A percentile compares a stretch with the other conserved stretches of the same genome.
Conservation (phyloP, 2,797 vertebrate genomes). For the Amblyopsis hoosieri region DNA sequence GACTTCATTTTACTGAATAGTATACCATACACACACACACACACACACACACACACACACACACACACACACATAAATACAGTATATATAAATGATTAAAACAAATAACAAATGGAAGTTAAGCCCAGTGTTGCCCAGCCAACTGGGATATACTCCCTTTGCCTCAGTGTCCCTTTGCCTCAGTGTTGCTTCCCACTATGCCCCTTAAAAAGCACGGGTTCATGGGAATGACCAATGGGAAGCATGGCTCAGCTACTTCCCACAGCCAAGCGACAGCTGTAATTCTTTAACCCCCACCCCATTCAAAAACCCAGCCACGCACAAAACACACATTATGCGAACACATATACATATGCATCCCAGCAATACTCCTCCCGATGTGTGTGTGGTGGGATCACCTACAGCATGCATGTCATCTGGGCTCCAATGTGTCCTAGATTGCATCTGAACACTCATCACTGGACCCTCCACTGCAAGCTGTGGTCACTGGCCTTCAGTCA, state of each 20-base stretch:
- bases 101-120: constrained; percentile 50
- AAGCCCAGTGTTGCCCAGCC: constrained; percentile 63
- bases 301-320: constrained; percentile 2
- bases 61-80: too few relatives aligned
- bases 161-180: constrained; percentile 76
- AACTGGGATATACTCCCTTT: constrained; percentile 72
- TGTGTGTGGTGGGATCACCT: constrained; percentile 71
- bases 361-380: constrained; percentile 55
- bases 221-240: constrained; percentile 95
- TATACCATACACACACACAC: too few relatives aligned
- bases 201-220: constrained; percentile 86
- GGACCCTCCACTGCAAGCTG: constrained; percentile 78
- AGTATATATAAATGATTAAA: too few relatives aligned
- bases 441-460: constrained; percentile 83
- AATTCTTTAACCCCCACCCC: constrained; percentile 84
- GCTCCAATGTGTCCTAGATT: constrained; percentile 82
- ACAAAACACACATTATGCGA: constrained; percentile 43
- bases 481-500: constrained; percentile 78
- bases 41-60: too few relatives aligned
- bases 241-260: constrained; percentile 92
- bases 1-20: too few relatives aligned
- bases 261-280: constrained; percentile 95
- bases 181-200: constrained; percentile 78
- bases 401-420: constrained; percentile 85
- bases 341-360: constrained; percentile 35